phyloP scores from a whole-genome alignment of 2,888 invertebrate species.

The Mechanitis messenoides region DNA sequence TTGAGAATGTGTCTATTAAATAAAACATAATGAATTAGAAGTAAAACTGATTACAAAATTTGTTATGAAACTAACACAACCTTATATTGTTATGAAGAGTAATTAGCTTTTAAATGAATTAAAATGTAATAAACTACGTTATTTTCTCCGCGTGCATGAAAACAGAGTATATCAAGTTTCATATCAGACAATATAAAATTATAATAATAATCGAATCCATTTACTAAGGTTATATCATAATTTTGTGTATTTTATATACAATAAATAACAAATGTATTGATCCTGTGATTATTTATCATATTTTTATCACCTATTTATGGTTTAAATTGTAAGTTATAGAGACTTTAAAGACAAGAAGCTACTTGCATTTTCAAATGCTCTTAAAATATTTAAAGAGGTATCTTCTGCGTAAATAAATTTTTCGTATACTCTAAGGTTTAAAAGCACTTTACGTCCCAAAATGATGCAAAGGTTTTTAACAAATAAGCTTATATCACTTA shows the following conservation, averaged over 20 bases:
- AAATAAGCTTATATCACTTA: too few species aligned
- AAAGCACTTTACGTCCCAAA: too few species aligned
- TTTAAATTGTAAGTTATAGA: too few species aligned
- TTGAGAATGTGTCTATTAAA: constrained; percentile 2
- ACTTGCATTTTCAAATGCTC: too few species aligned
- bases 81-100: not conserved
- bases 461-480: too few species aligned
- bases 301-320: not conserved
- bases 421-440: not conserved
- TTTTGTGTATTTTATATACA: too few species aligned
- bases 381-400: too few species aligned
- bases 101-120: not conserved
- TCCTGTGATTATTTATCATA: too few species aligned
- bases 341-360: too few species aligned
- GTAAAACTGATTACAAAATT: constrained; percentile 1
- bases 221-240: too few species aligned
- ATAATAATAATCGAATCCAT: not conserved
- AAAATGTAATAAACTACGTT: not conserved
- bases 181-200: not conserved
- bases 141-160: not conserved
- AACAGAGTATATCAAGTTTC: not conserved
- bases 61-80: not conserved
- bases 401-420: not conserved
- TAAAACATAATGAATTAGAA: not conserved
- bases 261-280: not conserved